A percentile compares a stretch with the other conserved stretches of the same genome.
These are phyloP conservation scores for Propithecus coquereli DNA, from an alignment of 2,113 vertebrate genomes.

Conservation along the genomic window DNA sequence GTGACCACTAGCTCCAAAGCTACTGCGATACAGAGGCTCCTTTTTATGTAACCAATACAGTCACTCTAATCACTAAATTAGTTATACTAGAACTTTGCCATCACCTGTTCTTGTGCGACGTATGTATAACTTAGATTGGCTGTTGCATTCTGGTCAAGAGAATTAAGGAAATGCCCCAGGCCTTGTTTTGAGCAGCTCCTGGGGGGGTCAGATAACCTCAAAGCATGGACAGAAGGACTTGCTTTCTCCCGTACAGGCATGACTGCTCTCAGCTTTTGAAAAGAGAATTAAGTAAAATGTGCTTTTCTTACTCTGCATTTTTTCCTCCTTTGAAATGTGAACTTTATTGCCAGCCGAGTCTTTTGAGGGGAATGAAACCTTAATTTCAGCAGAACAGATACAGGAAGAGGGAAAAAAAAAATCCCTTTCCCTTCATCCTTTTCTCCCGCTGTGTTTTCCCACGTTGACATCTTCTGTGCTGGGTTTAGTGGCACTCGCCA, in stretches of 20 bases:
- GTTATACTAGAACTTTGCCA: not conserved
- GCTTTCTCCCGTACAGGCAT: not conserved
- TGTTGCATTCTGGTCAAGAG: not conserved
- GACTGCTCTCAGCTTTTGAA: not conserved
- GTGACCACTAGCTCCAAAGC: not conserved
- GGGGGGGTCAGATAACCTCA: accelerated
- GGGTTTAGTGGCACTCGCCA: not conserved
- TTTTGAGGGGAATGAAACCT: not conserved
- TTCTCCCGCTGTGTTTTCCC: not conserved
- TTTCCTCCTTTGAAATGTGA: not conserved
- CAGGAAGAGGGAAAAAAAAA: not conserved
- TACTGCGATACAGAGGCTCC: not conserved
- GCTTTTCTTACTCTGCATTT: not conserved
- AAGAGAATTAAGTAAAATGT: not conserved
- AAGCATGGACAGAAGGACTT: not conserved
- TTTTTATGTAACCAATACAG: not conserved
- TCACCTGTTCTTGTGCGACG: not conserved
- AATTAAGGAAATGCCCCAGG: not conserved
- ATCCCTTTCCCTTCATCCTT: not conserved
- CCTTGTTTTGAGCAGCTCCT: not conserved
- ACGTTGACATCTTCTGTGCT: not conserved
- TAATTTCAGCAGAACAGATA: not conserved
- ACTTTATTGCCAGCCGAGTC: not conserved
- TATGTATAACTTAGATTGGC: not conserved
- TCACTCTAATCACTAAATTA: not conserved